phyloP scores from a whole-genome alignment of 2,113 vertebrate species.

The Pelecanus crispus region DNA sequence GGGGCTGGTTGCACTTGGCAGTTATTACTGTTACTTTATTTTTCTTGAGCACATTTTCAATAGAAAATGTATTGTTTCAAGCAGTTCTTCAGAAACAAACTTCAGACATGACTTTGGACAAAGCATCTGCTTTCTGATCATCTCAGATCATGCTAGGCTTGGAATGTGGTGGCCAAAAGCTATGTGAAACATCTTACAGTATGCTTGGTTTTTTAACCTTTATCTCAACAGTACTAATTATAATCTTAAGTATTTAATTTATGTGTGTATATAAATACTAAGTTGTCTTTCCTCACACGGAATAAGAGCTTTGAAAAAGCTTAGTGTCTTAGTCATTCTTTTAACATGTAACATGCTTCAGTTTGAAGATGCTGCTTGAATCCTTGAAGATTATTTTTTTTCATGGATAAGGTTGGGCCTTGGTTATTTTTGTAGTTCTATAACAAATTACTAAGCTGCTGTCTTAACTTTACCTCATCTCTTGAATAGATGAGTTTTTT shows the following conservation, averaged over 20 bases:
- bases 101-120: neutral
- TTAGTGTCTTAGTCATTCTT: neutral
- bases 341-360: neutral
- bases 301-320: neutral
- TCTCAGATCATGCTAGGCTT: neutral
- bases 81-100: neutral
- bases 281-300: neutral
- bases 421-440: neutral
- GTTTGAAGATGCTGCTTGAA: neutral
- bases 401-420: neutral
- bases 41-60: neutral
- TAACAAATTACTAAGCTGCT: neutral
- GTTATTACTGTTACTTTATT: neutral
- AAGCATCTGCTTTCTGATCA: neutral
- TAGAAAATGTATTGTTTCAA: neutral
- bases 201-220: neutral
- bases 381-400: neutral
- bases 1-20: neutral
- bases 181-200: neutral
- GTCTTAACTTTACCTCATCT: neutral
- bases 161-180: neutral
- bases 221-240: neutral
- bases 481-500: neutral
- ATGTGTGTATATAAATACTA: neutral
- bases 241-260: neutral